Conservation (phyloP, 2,888 invertebrate genomes). For the Hanleya hanleyi region DNA sequence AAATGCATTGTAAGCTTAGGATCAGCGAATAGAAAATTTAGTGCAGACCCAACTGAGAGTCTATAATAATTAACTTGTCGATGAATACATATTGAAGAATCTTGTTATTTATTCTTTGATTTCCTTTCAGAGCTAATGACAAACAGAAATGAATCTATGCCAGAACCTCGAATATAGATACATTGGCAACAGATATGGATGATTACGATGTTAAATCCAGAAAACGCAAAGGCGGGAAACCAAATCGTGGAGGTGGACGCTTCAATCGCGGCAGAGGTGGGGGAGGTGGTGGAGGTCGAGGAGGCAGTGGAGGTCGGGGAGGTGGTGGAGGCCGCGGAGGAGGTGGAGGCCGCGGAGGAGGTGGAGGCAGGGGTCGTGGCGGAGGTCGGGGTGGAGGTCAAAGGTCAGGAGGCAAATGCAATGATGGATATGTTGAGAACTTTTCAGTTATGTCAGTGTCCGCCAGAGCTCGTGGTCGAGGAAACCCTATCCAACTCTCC, state of each 20-base stretch:
- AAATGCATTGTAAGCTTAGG: too few relatives aligned
- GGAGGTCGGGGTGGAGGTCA: constrained; percentile 1
- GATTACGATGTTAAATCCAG: constrained; percentile 1
- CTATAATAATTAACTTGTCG: too few relatives aligned
- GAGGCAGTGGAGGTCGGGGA: not conserved
- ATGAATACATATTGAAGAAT: too few relatives aligned
- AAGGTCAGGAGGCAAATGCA: not conserved
- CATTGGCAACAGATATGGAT: too few relatives aligned
- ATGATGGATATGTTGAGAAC: constrained; percentile 11
- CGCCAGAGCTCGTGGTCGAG: not conserved
- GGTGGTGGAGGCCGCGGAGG: constrained; percentile 11
- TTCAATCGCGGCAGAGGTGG: not conserved
- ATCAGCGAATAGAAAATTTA: too few relatives aligned
- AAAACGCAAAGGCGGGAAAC: constrained; percentile 45
- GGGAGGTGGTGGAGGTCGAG: not conserved
- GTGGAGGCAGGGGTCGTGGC: not conserved
- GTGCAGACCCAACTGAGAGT: too few relatives aligned
- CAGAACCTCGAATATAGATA: too few relatives aligned
- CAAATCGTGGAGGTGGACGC: constrained; percentile 56
- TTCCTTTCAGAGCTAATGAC: too few relatives aligned
- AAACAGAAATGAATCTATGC: too few relatives aligned
- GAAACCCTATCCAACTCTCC: not conserved
- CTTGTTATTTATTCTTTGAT: too few relatives aligned
- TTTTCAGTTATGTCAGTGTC: constrained; percentile 1
- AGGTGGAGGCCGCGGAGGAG: not conserved